phyloP scores from a whole-genome alignment of 2,113 vertebrate species.

The Aplodontia rufa region DNA sequence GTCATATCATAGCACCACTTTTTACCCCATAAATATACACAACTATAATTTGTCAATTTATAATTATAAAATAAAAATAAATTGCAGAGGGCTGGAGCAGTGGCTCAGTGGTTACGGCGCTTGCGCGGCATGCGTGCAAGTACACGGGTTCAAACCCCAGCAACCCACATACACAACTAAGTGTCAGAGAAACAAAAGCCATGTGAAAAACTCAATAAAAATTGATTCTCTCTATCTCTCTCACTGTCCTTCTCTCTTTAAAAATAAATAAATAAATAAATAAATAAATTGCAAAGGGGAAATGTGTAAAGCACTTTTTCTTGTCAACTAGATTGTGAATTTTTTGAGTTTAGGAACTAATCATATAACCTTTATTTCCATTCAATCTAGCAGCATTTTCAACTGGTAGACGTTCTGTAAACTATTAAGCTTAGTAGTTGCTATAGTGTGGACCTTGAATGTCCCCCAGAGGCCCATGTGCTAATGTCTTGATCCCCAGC shows the following conservation, averaged over 20 bases:
- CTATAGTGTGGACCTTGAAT: neutral
- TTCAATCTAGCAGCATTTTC: neutral
- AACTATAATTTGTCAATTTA: neutral
- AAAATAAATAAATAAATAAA: no score
- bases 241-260: no score
- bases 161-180: no score
- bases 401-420: neutral
- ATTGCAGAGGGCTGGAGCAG: no score
- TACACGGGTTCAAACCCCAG: no score
- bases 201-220: no score
- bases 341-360: neutral
- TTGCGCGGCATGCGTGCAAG: no score
- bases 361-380: neutral
- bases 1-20: neutral
- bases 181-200: no score
- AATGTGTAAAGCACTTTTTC: neutral
- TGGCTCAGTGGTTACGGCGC: no score
- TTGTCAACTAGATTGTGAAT: neutral
- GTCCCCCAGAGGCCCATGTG: neutral
- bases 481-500: neutral
- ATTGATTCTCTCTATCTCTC: no score
- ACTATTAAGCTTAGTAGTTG: neutral
- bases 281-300: neutral
- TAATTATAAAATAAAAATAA: neutral
- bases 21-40: neutral